Conservation (phyloP, 2,797 vertebrate species). For the Meda fulgida region DNA sequence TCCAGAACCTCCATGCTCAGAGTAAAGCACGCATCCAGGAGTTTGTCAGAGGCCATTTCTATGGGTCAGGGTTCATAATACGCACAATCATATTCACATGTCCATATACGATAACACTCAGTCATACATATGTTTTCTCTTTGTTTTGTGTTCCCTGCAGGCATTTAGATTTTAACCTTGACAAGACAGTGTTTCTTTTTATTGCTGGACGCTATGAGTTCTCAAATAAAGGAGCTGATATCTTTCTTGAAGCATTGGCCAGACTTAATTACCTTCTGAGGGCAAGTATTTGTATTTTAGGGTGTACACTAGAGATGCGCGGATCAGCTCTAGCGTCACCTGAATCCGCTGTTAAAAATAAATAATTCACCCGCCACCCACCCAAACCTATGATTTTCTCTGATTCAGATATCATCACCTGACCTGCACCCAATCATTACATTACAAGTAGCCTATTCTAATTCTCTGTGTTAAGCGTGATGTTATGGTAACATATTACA, state of each 20-base stretch:
- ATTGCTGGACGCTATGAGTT: conserved; percentile 94
- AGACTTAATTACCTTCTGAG: conserved; percentile 92
- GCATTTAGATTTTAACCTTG: conserved; percentile 91
- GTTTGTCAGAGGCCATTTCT: conserved; percentile 93
- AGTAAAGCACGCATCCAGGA: conserved; percentile 94
- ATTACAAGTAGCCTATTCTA: too few species aligned
- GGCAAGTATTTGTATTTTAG: conserved; percentile 68
- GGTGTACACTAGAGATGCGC: neutral
- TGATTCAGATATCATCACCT: too few species aligned
- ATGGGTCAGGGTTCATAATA: conserved; percentile 78
- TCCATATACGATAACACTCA: neutral
- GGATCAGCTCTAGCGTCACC: too few species aligned
- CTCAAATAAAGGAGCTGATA: conserved; percentile 92
- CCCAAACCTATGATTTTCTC: too few species aligned
- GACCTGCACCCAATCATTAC: too few species aligned
- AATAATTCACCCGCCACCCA: too few species aligned
- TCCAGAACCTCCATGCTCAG: conserved; percentile 94
- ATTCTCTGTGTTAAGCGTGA: too few species aligned
- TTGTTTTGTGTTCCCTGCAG: conserved; percentile 66
- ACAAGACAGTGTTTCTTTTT: conserved; percentile 93
- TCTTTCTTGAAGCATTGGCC: conserved; percentile 91
- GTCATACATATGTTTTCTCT: neutral
- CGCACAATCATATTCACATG: neutral
- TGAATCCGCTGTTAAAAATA: too few species aligned
- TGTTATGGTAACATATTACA: too few species aligned